phyloP scores from a whole-genome alignment of 2,797 vertebrate genomes.

The Anguilla marmorata region DNA sequence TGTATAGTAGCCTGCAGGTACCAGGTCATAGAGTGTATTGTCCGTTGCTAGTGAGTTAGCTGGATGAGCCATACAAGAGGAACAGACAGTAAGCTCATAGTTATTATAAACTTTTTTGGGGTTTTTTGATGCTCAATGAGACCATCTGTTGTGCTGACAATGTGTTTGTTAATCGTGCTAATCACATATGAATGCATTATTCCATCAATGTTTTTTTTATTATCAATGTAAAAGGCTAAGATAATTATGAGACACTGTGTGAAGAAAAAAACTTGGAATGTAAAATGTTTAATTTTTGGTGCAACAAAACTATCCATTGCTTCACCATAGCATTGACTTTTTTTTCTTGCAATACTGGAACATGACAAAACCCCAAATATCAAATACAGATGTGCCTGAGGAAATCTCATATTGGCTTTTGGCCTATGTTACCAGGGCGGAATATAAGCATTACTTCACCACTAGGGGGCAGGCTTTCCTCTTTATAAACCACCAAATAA shows the following conservation, averaged over 20 bases:
- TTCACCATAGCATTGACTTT: not conserved
- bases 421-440: not conserved
- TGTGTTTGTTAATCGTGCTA: not conserved
- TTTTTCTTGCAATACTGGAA: not conserved
- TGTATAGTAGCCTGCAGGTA: not conserved
- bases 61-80: not conserved
- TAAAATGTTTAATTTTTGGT: not conserved
- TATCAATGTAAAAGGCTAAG: not conserved
- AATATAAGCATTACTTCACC: not conserved
- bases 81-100: not conserved
- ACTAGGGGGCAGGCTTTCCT: not conserved
- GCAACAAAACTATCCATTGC: not conserved
- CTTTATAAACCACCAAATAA: not conserved
- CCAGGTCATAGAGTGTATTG: no score
- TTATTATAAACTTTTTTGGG: not conserved
- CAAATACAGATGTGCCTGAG: not conserved
- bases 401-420: not conserved
- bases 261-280: not conserved
- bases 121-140: not conserved
- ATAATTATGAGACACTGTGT: not conserved
- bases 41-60: no score
- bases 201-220: not conserved
- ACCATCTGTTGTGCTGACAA: not conserved
- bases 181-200: not conserved
- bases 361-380: not conserved